These are phyloP conservation scores for Bubo scandiacus DNA, from an alignment of 2,113 vertebrate species.

Conservation along the genomic window DNA sequence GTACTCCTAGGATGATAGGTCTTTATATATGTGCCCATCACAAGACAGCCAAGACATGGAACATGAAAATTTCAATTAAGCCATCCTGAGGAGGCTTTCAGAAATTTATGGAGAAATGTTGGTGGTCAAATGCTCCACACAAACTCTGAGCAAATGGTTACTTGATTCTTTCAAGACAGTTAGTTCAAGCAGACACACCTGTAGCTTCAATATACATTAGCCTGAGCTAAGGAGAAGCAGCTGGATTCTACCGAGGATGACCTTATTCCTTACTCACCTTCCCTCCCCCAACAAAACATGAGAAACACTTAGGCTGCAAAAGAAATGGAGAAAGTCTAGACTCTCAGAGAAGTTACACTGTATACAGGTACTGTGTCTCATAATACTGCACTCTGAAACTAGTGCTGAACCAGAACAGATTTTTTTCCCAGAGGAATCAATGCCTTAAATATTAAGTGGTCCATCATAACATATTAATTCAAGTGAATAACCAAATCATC, in stretches of 20 bases:
- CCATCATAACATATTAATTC: neutral
- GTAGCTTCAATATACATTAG: neutral
- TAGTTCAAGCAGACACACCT: neutral
- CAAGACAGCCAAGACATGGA: neutral
- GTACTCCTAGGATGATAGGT: neutral
- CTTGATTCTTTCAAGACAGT: neutral
- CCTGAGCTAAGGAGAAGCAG: neutral
- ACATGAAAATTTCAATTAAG: neutral
- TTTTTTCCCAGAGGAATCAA: neutral
- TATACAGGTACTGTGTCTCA: neutral
- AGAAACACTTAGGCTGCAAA: neutral
- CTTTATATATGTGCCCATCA: neutral
- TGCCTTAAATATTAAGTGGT: neutral
- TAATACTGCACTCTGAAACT: neutral
- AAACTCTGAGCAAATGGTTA: neutral
- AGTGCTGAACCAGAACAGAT: neutral
- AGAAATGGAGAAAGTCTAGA: neutral
- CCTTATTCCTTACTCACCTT: neutral
- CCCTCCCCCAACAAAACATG: neutral
- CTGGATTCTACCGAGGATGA: neutral
- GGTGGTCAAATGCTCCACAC: neutral
- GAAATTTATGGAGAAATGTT: neutral
- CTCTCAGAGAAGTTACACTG: neutral
- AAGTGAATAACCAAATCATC: neutral
- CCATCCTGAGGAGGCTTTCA: neutral